Base-by-base conservation (phyloP, 2,888 invertebrate genomes). In the Cephus nigrinus region DNA sequence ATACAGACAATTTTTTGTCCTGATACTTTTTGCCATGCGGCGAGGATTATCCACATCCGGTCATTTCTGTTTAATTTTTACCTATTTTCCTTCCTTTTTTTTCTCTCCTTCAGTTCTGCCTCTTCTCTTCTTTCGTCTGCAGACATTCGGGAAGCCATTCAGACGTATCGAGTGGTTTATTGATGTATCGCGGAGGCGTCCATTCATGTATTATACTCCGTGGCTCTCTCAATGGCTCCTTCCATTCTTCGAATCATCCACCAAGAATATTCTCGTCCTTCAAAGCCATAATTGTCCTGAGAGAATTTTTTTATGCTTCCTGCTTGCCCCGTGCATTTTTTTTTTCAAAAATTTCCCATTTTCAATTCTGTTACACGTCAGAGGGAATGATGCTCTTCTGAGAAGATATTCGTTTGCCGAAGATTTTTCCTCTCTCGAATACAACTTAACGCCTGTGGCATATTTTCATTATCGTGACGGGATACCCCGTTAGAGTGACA, bases 31-130 rank as follows among this genome's bases (percentile, higher is more conserved):
- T 31, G 55, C 40, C n/a, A 40, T 30, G 74, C 36, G 71, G 35
- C 83, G 79, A 75, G 86, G 89, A 90, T 90, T 88, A 90, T 88
- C 87, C 85, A 88, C 90, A 89, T 90, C 90, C 90, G 90, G 90
- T 90, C 90, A 90, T 86, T 89, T 88, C 86, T 87, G 84, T 86
- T 84, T 83, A 85, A 87, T 82, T 83, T 86, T 88, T 71, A 71
- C 71, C 71, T 31, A 33, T 31, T 23, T 71, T 71, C 23, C 32
- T 12, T 71, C 32, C 12, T 30, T 69, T 82, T 83, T 86, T 86
- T 88, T 87, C 87, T 87, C 84, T 81, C 79, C 75, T 78, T 74
- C 74, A 77, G 68, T 35, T 68, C n/a, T 68, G 33, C 69, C 75
- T 82, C 77, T 79, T 55, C 55, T 55, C 55, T 9, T 80, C 80